phyloP scores from a whole-genome alignment of 2,888 invertebrate genomes.

The Aleiodes leptofemur region DNA sequence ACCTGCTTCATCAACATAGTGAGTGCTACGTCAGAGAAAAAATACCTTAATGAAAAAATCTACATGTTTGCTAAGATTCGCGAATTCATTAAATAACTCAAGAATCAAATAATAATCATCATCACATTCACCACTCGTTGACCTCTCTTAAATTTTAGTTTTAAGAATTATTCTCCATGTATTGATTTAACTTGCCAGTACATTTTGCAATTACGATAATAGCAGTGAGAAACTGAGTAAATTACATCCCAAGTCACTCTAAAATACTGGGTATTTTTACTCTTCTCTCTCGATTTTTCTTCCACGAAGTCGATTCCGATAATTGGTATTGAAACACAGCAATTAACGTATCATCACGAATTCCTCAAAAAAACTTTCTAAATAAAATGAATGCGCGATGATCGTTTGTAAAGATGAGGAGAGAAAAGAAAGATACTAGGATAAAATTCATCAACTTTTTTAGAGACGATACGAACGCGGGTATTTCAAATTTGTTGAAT shows the following conservation, averaged over 20 bases:
- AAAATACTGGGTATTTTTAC: slow-evolving; percentile 12
- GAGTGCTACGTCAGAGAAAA: too few relatives aligned
- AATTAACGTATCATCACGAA: slow-evolving; percentile 62
- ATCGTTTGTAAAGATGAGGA: neutral
- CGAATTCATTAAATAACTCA: too few relatives aligned
- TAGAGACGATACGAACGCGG: neutral
- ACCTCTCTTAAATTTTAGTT: neutral
- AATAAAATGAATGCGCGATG: neutral
- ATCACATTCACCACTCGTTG: too few relatives aligned
- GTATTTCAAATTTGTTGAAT: slow-evolving; percentile 16
- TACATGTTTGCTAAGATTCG: too few relatives aligned
- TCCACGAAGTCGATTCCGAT: slow-evolving; percentile 59
- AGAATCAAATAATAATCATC: too few relatives aligned
- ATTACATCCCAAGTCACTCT: slow-evolving; percentile 56
- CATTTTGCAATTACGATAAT: slow-evolving; percentile 66
- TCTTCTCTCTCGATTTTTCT: slow-evolving; percentile 49
- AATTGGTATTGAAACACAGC: slow-evolving; percentile 59
- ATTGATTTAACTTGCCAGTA: slow-evolving; percentile 54
- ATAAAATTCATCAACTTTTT: slow-evolving; percentile 25
- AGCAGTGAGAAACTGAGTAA: slow-evolving; percentile 65
- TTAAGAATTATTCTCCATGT: slow-evolving; percentile 4
- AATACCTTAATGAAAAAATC: too few relatives aligned
- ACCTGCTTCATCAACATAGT: too few relatives aligned
- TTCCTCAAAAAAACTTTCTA: slow-evolving; percentile 35
- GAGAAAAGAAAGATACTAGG: slow-evolving; percentile 1